These are phyloP conservation scores for Ornithoptera priamus DNA, from an alignment of 2,888 invertebrate species.

Conservation along the genomic window DNA sequence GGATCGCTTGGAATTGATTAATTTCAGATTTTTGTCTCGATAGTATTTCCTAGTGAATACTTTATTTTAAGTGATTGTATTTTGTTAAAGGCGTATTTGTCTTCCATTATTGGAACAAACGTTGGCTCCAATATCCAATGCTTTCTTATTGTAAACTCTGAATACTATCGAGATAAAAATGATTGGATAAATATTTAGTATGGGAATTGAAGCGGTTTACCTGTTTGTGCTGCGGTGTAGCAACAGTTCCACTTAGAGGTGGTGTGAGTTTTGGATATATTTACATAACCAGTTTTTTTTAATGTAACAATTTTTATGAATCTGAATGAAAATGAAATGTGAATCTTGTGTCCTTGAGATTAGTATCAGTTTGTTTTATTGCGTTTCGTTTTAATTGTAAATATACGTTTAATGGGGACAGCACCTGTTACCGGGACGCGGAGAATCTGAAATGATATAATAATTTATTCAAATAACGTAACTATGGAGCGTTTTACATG, in stretches of 20 bases:
- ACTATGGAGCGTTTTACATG: conserved; percentile 57
- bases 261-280: conserved; percentile 28
- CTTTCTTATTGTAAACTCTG: background rate
- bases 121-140: conserved; percentile 17
- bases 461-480: conserved; percentile 54
- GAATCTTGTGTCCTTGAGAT: conserved; percentile 26
- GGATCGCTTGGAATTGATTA: background rate
- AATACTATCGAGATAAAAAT: conserved; percentile 13
- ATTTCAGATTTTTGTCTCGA: conserved; percentile 13
- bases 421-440: conserved; percentile 64
- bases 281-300: conserved; percentile 28
- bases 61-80: background rate
- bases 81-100: conserved; percentile 8
- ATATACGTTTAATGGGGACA: conserved; percentile 56
- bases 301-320: conserved; percentile 19
- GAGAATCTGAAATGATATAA: conserved; percentile 38
- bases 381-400: conserved; percentile 55
- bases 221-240: conserved; percentile 2
- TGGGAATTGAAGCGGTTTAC: conserved; percentile 17
- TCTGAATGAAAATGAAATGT: conserved; percentile 2
- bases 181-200: conserved; percentile 11
- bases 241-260: conserved; percentile 2
- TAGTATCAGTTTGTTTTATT: conserved; percentile 30
- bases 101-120: conserved; percentile 21
- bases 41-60: background rate